These are phyloP conservation scores for Psilanteris sp. DNA, from an alignment of 1,140 invertebrate genomes.

Conservation along the genomic window DNA sequence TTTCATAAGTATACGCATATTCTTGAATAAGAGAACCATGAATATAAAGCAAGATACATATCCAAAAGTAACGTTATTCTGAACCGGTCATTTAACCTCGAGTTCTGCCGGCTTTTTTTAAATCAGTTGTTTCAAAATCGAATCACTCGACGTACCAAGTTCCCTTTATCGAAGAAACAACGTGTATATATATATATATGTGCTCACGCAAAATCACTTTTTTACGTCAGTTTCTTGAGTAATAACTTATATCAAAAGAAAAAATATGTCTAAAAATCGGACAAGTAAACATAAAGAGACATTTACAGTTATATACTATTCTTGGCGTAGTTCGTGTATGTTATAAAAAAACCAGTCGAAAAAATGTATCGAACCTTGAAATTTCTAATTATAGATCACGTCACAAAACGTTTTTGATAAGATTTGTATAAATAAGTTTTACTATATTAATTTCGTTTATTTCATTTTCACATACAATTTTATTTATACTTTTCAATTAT, in stretches of 20 bases:
- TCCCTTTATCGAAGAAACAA: neutral
- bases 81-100: slow-evolving; percentile 1
- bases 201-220: neutral
- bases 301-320: neutral
- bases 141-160: slow-evolving; percentile 1
- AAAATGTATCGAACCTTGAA: too few species aligned
- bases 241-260: neutral
- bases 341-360: too few species aligned
- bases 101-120: neutral
- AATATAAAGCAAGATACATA: neutral
- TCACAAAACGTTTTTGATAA: too few species aligned
- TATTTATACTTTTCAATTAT: too few species aligned
- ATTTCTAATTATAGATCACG: too few species aligned
- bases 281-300: neutral
- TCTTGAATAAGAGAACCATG: too few species aligned
- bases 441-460: too few species aligned
- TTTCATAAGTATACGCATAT: too few species aligned
- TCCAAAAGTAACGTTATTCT: neutral
- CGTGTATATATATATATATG: neutral
- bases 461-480: too few species aligned
- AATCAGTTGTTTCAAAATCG: slow-evolving; percentile 18
- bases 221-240: neutral
- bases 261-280: neutral
- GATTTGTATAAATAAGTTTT: too few species aligned
- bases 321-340: too few species aligned